Evolutionary conservation across 2,797 vertebrate species (phyloP), one percentile per base, ranked within the genome.

Genomic region (Poeciliopsis turneri): DNA sequence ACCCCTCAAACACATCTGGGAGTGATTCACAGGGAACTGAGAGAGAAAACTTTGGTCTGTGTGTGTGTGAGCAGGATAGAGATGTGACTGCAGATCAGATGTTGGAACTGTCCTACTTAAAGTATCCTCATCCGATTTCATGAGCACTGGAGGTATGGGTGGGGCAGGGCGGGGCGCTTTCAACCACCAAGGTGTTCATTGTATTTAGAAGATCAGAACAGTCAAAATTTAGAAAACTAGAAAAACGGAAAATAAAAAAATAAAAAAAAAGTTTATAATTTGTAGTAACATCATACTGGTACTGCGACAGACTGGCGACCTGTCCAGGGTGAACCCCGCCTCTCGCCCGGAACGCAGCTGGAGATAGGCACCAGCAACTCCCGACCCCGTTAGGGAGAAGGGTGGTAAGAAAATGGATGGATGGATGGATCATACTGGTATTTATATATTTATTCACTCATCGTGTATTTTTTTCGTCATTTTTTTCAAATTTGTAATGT

Each of bases 1-100:
- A 59, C 45, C 89, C 72, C 78, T 83, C 82, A 81, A 64, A 45
- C 93, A 92, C 93, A 94, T 94, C 91, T 94, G 93, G 83, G 77
- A n/a, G 74, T 92, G 85, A 92, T 94, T 94, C 88, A 87, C 73
- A 18, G 75, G 78, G 84, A 89, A 82, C 75, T 89, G 90, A 69
- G 6, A 57, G 13, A 9, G 7, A 69, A 69, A 43, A 57, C 11
- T 12, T 57, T 12, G 3, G 10, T 57, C 23, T 59, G 20, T 55
- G 23, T 55, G 20, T 55, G 25, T 28, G 55, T 4, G 2, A 30
- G n/a, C 3, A 72, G 57, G 39, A 82, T 16, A 30, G 41, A 18
- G 11, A 36, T 43, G 33, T 41, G 49, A 70, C 49, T 23, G 5
- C 11, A 57, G 18, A 46, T 55, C n/a, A 41, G 47, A n/a, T 45